These are phyloP conservation scores for Chroicocephalus ridibundus DNA, from an alignment of 2,113 vertebrate species.

Conservation along the genomic window DNA sequence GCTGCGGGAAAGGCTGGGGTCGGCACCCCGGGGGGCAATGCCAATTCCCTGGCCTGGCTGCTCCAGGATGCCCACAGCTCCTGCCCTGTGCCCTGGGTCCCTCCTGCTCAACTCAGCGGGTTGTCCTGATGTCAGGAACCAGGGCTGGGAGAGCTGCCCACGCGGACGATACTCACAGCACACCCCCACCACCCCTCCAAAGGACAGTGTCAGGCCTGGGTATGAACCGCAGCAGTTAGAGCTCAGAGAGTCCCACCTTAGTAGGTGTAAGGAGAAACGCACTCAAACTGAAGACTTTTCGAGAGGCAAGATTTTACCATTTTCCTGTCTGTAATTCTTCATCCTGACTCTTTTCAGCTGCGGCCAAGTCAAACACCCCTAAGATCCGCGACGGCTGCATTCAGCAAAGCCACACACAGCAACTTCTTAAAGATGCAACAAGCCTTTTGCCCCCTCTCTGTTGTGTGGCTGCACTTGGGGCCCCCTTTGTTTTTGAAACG, in stretches of 20 bases:
- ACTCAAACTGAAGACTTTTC: not conserved
- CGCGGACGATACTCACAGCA: rapidly evolving
- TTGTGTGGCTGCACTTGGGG: not conserved
- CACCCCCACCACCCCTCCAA: not conserved
- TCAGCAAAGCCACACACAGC: not conserved
- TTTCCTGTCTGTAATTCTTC: not conserved
- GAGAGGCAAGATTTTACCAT: not conserved
- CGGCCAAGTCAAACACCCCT: slow-evolving; percentile 15
- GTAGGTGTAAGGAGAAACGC: not conserved
- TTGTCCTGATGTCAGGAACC: not conserved
- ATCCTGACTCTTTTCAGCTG: not conserved
- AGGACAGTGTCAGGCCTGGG: not conserved
- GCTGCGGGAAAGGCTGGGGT: not conserved
- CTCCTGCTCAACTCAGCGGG: not conserved
- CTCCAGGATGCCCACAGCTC: not conserved
- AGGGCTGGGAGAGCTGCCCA: not conserved
- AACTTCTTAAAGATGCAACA: not conserved
- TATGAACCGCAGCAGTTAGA: not conserved
- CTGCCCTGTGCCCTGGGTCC: not conserved
- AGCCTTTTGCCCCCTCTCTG: not conserved
- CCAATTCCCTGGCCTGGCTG: not conserved
- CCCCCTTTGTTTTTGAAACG: not conserved
- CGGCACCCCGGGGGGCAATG: rapidly evolving
- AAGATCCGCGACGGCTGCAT: not conserved
- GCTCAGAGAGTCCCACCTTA: not conserved